Percentiles rank a stretch among this genome's conserved stretches.
These are phyloP conservation scores for Pyrgilauda ruficollis DNA, from an alignment of 2,113 vertebrate genomes.

Conservation along the genomic window DNA sequence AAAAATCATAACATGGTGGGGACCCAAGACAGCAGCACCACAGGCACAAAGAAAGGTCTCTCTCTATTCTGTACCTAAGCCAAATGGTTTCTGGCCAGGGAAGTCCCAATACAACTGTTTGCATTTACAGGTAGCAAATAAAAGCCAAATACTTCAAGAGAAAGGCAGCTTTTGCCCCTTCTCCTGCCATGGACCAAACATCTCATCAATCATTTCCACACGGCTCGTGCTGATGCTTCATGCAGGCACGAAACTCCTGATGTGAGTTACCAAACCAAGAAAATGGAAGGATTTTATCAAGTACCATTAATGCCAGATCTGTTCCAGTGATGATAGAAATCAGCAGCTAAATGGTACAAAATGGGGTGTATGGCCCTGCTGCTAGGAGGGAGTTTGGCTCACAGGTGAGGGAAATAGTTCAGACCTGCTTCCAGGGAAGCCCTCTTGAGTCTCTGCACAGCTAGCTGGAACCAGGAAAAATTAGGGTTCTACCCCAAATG, in stretches of 20 bases:
- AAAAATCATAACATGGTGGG: accelerated
- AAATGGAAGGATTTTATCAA: neutral
- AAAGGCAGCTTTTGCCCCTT: neutral
- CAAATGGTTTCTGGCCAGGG: neutral
- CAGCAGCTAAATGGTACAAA: neutral
- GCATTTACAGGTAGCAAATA: neutral
- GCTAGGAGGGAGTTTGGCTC: neutral
- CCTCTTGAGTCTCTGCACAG: neutral
- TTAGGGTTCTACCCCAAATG: neutral
- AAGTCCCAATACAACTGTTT: neutral
- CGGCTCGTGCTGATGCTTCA: neutral
- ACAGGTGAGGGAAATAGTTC: neutral
- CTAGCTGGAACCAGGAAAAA: neutral
- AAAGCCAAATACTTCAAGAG: neutral
- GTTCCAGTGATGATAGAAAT: neutral
- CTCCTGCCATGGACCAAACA: neutral
- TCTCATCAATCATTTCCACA: neutral
- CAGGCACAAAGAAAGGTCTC: neutral
- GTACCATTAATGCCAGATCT: neutral
- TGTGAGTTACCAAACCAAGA: neutral
- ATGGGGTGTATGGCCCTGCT: neutral
- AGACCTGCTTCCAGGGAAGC: neutral
- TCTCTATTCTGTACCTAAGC: neutral
- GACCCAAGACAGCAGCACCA: neutral
- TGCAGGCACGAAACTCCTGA: neutral